Evolutionary conservation across 2,888 invertebrate species (phyloP), one percentile per base, ranked within the genome.

Genomic region (Tromatobia lineatoria): DNA sequence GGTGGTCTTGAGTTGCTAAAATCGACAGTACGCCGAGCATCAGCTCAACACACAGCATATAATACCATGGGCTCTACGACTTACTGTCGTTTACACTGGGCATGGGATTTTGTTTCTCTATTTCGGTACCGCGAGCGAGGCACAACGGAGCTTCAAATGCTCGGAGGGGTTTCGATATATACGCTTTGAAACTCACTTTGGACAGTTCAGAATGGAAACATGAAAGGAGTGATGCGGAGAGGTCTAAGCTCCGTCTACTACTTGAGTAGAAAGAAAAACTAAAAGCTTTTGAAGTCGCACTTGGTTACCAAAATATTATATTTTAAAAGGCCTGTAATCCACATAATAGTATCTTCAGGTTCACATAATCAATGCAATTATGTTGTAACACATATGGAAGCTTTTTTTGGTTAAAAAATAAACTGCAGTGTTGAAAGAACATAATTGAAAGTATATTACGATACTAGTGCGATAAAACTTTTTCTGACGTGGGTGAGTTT

Each of bases 81-180:
- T 90, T 90, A 90, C 90, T 88, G 90, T 88, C 84, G 90, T 85
- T 90, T 89, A 89, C 90, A 85, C 86, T 70, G 54, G 64, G 85
- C 86, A 86, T 86, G 82, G 84, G 86, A 87, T 89, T 90, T 88
- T 87, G 88, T 88, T 90, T 88, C 87, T 90, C 90, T 90, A 90
- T 90, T 90, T 90, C 88, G 85, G 90, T 90, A 89, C 86, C 86
- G 61, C 64, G 34, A 34, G 61, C 75, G 75, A 20, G 50, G 29
- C 69, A 45, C 15, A 38, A 59, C 69, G 80, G 61, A 66, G 29
- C 52, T 42, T 29, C 42, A 38, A 34, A 34, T 59, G 47, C 59
- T 74, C 67, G 50, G 47, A 23, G 67, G 66, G 71, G 78, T 57
- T 34, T 79, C 67, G 66, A 54, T 61, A 54, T 23, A 38, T 64